These are phyloP conservation scores for Aldabrachelys gigantea DNA, from an alignment of 2,113 vertebrate species.

Conservation along the genomic window DNA sequence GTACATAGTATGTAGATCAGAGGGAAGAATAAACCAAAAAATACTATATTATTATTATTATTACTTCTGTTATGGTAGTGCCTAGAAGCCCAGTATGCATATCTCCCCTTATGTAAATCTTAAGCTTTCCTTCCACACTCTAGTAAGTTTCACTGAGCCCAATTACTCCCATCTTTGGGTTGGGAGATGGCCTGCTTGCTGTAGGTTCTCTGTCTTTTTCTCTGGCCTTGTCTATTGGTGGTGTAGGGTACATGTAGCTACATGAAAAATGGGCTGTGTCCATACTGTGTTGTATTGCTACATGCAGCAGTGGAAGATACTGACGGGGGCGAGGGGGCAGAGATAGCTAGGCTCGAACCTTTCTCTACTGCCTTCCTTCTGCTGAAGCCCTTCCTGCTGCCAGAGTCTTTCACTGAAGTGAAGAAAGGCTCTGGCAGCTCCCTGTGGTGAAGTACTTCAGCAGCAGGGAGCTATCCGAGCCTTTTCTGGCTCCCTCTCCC, in stretches of 20 bases:
- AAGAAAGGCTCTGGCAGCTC: not conserved
- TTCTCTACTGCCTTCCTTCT: not conserved
- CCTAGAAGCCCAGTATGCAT: not conserved
- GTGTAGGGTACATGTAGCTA: not conserved
- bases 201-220: not conserved
- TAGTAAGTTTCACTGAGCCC: not conserved
- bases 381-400: not conserved
- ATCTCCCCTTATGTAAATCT: not conserved
- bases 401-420: not conserved
- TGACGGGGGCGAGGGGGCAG: fast-evolving
- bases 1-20: not conserved
- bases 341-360: not conserved
- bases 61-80: not conserved
- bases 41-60: not conserved
- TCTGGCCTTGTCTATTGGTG: not conserved
- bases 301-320: not conserved
- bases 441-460: not conserved
- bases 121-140: not conserved
- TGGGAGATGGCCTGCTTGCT: not conserved
- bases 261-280: not conserved
- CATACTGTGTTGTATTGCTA: not conserved
- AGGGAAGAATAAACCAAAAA: not conserved
- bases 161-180: not conserved
- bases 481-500: not conserved
- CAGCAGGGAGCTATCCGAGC: not conserved